A percentile compares a stretch with the other conserved stretches of the same genome.
Conservation (phyloP, 2,113 vertebrate species). For the Monopterus albus region DNA sequence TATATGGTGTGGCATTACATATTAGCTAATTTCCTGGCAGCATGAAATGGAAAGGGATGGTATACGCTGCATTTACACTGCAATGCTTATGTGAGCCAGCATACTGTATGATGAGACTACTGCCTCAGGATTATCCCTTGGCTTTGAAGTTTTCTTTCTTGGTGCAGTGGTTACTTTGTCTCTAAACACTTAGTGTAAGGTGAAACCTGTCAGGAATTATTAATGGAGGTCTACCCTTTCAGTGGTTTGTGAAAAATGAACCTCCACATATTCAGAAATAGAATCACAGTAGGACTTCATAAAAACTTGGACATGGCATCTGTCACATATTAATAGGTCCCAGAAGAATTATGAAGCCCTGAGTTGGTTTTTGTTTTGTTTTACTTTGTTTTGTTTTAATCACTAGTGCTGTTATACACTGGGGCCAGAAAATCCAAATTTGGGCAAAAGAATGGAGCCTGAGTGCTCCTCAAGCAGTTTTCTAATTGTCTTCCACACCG, state of each 20-base stretch:
- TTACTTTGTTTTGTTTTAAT: too few species aligned
- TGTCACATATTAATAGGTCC: too few species aligned
- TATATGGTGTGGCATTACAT: conserved; percentile 29
- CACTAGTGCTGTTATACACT: too few species aligned
- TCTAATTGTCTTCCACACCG: too few species aligned
- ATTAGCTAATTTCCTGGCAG: conserved; percentile 48
- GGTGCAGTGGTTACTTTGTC: conserved; percentile 17
- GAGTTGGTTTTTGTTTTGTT: too few species aligned
- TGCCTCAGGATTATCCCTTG: conserved; percentile 30
- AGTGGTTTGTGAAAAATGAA: background rate
- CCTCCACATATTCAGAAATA: too few species aligned
- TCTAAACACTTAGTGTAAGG: conserved; percentile 4
- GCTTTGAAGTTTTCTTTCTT: conserved; percentile 46
- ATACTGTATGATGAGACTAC: conserved; percentile 34
- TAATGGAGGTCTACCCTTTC: background rate
- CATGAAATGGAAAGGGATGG: background rate
- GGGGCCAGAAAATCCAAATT: too few species aligned
- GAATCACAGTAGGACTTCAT: too few species aligned
- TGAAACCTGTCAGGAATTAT: conserved; percentile 38
- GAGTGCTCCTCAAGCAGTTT: too few species aligned
- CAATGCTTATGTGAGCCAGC: conserved; percentile 24
- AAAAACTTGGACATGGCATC: too few species aligned
- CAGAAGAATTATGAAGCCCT: too few species aligned
- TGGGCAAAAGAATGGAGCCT: too few species aligned
- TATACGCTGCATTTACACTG: conserved; percentile 39